Conservation (phyloP, 2,113 vertebrate species). For the Acrocephalus kingi region DNA sequence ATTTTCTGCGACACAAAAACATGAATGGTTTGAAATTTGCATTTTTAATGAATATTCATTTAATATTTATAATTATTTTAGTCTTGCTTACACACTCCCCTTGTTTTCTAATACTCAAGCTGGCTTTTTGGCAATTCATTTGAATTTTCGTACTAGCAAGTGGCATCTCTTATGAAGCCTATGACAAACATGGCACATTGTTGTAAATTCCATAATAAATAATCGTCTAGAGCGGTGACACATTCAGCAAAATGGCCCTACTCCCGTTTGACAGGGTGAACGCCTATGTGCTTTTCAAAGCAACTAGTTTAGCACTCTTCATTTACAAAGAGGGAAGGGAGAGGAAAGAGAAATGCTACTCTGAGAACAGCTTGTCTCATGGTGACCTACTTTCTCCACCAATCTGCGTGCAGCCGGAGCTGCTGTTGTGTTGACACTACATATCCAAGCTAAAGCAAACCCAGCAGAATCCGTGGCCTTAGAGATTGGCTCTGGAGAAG, state of each 20-base stretch:
- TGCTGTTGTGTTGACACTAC: constrained; percentile 58
- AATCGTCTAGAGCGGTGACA: not conserved
- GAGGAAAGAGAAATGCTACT: constrained; percentile 37
- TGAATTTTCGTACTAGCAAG: not conserved
- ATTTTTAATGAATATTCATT: constrained; percentile 37
- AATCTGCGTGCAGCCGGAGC: constrained; percentile 53
- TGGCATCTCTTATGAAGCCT: not conserved
- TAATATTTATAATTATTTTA: constrained; percentile 47
- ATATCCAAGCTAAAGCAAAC: constrained; percentile 47
- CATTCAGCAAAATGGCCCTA: not conserved
- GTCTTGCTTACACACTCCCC: not conserved
- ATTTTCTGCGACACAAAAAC: not conserved
- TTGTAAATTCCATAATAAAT: not conserved
- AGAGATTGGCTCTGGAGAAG: constrained; percentile 13
- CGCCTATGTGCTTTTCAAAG: not conserved
- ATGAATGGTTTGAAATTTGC: not conserved
- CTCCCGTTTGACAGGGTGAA: not conserved
- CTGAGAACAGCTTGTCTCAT: constrained; percentile 65
- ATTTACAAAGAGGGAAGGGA: constrained; percentile 45
- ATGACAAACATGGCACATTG: not conserved
- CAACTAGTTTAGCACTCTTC: constrained; percentile 31
- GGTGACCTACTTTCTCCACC: constrained; percentile 70
- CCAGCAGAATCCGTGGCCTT: constrained; percentile 39
- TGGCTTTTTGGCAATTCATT: constrained; percentile 12
- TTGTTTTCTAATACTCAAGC: not conserved